Evolutionary conservation across 1,140 invertebrate species (phyloP).

Genomic region (Ephestia elutella): DNA sequence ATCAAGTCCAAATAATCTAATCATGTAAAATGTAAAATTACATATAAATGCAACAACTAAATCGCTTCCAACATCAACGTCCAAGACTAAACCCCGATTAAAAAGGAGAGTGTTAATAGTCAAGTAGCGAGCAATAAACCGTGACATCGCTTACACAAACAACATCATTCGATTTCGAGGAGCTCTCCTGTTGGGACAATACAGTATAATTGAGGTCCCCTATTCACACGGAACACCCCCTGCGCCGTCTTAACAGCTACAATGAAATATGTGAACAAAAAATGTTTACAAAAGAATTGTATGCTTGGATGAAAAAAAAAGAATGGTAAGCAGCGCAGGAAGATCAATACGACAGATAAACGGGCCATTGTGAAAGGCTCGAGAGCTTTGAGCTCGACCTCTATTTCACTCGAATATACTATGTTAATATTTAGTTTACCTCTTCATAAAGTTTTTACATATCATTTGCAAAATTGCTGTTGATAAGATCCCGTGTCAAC

Average conservation of each 20-base stretch:
- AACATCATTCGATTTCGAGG: conserved; percentile 6
- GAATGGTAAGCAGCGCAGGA: conserved; percentile 36
- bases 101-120: conserved; percentile 13
- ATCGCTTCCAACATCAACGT: too few relatives aligned
- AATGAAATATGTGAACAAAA: conserved; percentile 56
- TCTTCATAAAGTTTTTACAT: background rate
- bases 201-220: conserved; percentile 35
- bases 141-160: conserved; percentile 18
- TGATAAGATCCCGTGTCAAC: background rate
- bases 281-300: conserved; percentile 53
- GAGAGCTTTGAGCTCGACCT: conserved; percentile 23
- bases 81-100: background rate
- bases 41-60: too few relatives aligned
- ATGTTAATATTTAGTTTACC: background rate
- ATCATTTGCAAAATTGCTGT: background rate
- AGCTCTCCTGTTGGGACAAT: conserved; percentile 24
- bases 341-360: conserved; percentile 64
- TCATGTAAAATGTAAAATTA: too few relatives aligned
- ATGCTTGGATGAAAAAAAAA: conserved; percentile 40
- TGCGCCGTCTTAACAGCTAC: conserved; percentile 32
- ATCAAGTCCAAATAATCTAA: too few relatives aligned
- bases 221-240: conserved; percentile 34
- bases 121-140: conserved; percentile 20
- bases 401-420: conserved; percentile 1
- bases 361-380: conserved; percentile 43